Evolutionary conservation across 2,888 invertebrate species (phyloP), one percentile per base, ranked within the genome.

Genomic region (Pegoplata infirma): DNA sequence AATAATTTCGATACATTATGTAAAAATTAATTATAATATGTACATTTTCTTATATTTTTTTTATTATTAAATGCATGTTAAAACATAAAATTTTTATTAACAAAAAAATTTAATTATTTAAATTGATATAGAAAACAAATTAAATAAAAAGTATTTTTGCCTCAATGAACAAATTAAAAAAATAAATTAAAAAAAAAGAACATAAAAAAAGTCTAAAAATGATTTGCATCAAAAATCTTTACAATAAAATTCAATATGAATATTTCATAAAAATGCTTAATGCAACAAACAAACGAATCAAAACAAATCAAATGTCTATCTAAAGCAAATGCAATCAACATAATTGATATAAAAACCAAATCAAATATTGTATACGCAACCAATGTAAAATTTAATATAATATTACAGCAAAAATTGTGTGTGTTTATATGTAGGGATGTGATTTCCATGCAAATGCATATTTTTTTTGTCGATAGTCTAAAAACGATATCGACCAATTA

Each of bases 281-380:
- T 73, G 49, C 56, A 72, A 40, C 32, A 16, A 72, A 25, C 14
- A 56, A 72, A 55, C 47, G 46, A 64, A 64, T 72, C 56, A n/a
- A n/a, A n/a, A 40, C 32, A 55, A 36, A 49, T 47, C 10, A 63
- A 53, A 16, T 58, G 14, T 59, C 7, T 63, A 75, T 53, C 71
- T 63, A 63, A 56, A 68, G 63, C 56, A 79, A 79, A 79, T 79
- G 75, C 79, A 79, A 79, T 79, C 79, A 79, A 75, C 36, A 75
- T 79, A 79, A 79, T 79, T 79, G 79, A 79, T 79, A 51, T 67
- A 32, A 75, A 68, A 79, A 75, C 53, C 74, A 32, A 71, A 74
- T 55, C 49, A 67, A 61, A 49, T 47, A 66, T n/a, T n/a, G 32
- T 40, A n/a, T 40, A 40, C 36, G 23, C 23, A 44, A 23, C 21